Conservation (phyloP, 2,113 vertebrate species). For the Acanthochromis polyacanthus region DNA sequence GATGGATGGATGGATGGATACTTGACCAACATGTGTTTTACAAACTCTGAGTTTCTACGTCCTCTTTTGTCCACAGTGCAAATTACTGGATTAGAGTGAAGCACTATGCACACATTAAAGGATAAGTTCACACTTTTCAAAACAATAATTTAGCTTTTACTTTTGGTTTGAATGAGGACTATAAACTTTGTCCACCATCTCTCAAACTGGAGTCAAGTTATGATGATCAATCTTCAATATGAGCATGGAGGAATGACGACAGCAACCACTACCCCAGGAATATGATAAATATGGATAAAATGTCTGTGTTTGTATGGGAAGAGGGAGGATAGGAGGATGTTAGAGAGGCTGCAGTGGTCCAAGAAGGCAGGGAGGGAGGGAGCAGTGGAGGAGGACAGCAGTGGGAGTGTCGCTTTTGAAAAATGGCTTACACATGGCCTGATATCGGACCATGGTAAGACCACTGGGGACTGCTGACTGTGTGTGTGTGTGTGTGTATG, state of each 20-base stretch:
- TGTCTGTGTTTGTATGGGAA: no score
- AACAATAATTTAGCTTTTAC: neutral
- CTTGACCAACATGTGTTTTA: no score
- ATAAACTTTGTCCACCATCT: neutral
- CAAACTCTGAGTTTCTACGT: no score
- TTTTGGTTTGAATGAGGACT: neutral
- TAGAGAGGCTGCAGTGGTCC: neutral
- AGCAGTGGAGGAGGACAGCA: neutral
- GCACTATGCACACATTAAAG: neutral
- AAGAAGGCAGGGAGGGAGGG: neutral
- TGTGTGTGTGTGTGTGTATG: no score
- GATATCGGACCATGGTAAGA: slow-evolving; percentile 47
- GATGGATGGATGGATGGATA: no score
- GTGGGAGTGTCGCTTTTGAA: slow-evolving; percentile 35
- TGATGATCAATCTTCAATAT: no score
- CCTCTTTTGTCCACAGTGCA: no score
- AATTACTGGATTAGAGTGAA: no score
- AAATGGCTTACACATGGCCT: slow-evolving; percentile 38
- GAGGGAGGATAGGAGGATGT: no score
- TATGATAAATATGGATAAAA: no score
- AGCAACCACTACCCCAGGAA: no score
- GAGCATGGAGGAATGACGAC: no score
- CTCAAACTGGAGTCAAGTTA: neutral
- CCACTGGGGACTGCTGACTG: neutral
- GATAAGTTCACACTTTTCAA: neutral